Evolutionary conservation across 2,888 invertebrate species (phyloP).

Genomic region (Asteroscopus sphinx): DNA sequence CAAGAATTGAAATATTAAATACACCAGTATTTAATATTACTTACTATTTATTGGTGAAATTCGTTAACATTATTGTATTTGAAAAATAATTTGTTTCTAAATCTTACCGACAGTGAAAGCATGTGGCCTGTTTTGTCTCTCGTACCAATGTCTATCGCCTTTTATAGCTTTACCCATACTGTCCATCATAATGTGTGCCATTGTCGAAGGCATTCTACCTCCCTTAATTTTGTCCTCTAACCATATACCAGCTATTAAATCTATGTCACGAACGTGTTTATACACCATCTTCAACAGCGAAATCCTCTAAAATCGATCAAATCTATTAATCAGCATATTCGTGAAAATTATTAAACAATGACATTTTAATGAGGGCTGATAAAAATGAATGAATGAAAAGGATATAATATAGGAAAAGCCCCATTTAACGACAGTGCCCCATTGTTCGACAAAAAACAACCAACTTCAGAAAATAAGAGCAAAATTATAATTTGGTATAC

Average conservation of each 20-base stretch:
- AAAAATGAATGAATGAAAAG: too few species aligned
- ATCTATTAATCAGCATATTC: neutral
- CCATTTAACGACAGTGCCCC: too few species aligned
- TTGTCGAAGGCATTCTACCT: constrained; percentile 95
- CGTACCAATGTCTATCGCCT: constrained; percentile 88
- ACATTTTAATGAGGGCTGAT: too few species aligned
- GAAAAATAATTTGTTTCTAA: neutral
- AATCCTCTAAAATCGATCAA: constrained; percentile 57
- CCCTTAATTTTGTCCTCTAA: constrained; percentile 94
- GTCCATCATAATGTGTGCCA: constrained; percentile 95
- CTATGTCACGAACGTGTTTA: constrained; percentile 93
- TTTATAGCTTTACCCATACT: constrained; percentile 94
- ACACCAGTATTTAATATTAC: too few species aligned
- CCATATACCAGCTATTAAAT: constrained; percentile 96
- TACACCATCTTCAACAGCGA: constrained; percentile 63
- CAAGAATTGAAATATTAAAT: too few species aligned
- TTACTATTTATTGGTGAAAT: too few species aligned
- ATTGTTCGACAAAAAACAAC: too few species aligned
- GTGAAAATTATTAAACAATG: too few species aligned
- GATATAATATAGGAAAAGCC: too few species aligned
- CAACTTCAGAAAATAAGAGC: too few species aligned
- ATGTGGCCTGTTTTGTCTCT: constrained; percentile 14
- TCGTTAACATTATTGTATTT: neutral
- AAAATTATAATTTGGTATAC: too few species aligned
- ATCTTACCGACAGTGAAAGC: constrained; percentile 15